Conservation (phyloP, 2,113 vertebrate genomes). For the Sebastes schlegelii region DNA sequence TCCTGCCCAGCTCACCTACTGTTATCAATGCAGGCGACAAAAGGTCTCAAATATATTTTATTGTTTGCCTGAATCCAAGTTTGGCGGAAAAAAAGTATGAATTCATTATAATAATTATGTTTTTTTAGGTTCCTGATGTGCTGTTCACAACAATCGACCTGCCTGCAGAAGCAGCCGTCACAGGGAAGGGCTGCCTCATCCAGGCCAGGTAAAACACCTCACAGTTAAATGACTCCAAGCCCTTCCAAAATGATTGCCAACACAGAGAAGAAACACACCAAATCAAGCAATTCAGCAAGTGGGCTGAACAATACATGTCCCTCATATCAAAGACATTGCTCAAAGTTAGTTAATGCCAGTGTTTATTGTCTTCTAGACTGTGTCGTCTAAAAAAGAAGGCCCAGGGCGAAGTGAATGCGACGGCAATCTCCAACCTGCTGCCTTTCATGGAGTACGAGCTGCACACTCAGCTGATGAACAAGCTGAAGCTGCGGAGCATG, state of each 20-base stretch:
- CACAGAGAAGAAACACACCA: not conserved
- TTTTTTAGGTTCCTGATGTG: constrained; percentile 90
- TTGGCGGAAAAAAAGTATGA: not conserved
- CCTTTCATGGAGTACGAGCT: constrained; percentile 99
- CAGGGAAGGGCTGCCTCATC: constrained; percentile 94
- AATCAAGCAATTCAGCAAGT: not conserved
- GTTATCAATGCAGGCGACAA: constrained; percentile 92
- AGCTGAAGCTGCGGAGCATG: constrained; percentile 96
- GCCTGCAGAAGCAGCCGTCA: constrained; percentile 87
- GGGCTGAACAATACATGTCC: not conserved
- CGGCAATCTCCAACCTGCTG: constrained; percentile 93
- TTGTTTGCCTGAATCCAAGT: not conserved
- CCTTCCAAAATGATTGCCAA: not conserved
- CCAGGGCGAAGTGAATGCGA: constrained; percentile 97
- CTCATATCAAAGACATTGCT: not conserved
- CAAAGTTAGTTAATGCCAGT: not conserved
- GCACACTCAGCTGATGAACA: constrained; percentile 99
- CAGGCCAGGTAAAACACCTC: constrained; percentile 89
- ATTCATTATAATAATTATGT: not conserved
- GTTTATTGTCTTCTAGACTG: constrained; percentile 82
- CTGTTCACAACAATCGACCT: constrained; percentile 96
- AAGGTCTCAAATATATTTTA: constrained; percentile 85
- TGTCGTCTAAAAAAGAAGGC: constrained; percentile 98
- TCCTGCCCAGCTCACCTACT: constrained; percentile 95
- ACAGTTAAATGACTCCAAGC: not conserved